A percentile compares a stretch with the other conserved stretches of the same genome.
phyloP scores from a whole-genome alignment of 2,113 vertebrate genomes.

The Leptosomus discolor region DNA sequence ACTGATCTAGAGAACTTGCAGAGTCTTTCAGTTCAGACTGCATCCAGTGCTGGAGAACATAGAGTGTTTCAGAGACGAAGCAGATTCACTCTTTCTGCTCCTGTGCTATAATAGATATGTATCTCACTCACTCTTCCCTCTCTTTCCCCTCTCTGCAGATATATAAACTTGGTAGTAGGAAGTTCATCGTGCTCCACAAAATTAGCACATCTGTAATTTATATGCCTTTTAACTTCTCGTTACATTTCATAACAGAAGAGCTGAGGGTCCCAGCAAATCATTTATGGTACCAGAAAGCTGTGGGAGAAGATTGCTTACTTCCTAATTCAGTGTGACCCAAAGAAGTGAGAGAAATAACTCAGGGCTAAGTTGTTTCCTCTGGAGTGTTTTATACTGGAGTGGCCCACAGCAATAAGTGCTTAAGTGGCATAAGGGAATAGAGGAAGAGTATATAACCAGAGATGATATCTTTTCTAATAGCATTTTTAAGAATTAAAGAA shows the following conservation, averaged over 20 bases:
- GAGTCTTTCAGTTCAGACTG: background rate
- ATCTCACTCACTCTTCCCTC: constrained; percentile 16
- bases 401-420: constrained; percentile 73
- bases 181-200: constrained; percentile 27
- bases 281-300: constrained; percentile 57
- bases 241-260: constrained; percentile 44
- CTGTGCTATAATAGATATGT: background rate
- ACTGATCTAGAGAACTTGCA: background rate
- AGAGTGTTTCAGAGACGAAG: background rate
- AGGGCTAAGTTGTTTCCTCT: constrained; percentile 70
- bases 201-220: constrained; percentile 52
- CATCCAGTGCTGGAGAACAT: background rate
- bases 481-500: constrained; percentile 72
- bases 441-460: constrained; percentile 65
- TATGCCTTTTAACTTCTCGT: constrained; percentile 51
- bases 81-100: background rate
- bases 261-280: constrained; percentile 49
- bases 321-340: constrained; percentile 65
- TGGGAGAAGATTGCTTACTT: constrained; percentile 62
- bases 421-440: constrained; percentile 71
- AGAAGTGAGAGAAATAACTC: constrained; percentile 69
- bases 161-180: background rate
- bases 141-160: constrained; percentile 1
- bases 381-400: constrained; percentile 58
- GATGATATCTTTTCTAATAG: constrained; percentile 70